Evolutionary conservation across 2,888 invertebrate genomes (phyloP).

Genomic region (Augochlorella aurata): DNA sequence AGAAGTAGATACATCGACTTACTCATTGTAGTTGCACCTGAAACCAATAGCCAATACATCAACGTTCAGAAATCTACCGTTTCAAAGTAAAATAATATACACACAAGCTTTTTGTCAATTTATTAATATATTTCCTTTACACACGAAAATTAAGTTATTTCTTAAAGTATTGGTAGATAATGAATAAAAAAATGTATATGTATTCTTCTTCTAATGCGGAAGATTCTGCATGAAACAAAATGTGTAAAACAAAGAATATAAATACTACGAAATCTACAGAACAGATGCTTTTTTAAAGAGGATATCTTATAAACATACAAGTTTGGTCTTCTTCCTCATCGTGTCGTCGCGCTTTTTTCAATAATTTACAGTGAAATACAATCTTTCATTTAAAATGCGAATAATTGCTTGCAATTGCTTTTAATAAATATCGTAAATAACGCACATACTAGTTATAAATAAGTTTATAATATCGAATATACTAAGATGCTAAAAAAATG

Average conservation of each 20-base stretch:
- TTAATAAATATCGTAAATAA: constrained; percentile 79
- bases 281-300: constrained; percentile 51
- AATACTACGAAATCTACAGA: constrained; percentile 72
- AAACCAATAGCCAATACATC: constrained; percentile 4
- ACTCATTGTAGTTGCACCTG: constrained; percentile 25
- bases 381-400: constrained; percentile 68
- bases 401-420: constrained; percentile 71
- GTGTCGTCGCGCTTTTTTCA: constrained; percentile 36
- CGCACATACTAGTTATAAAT: constrained; percentile 76
- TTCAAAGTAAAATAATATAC: constrained; percentile 22
- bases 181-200: constrained; percentile 40
- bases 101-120: constrained; percentile 55
- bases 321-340: constrained; percentile 55
- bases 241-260: constrained; percentile 65
- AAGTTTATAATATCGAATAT: constrained; percentile 69
- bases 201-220: constrained; percentile 21
- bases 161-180: constrained; percentile 29
- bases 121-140: constrained; percentile 66
- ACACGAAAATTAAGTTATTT: constrained; percentile 54
- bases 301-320: constrained; percentile 60
- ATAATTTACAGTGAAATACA: constrained; percentile 73
- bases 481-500: constrained; percentile 69
- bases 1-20: constrained; percentile 18
- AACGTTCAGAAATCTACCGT: constrained; percentile 4
- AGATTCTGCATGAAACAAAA: constrained; percentile 51